These are phyloP conservation scores for Leptopilina myrica DNA, from an alignment of 2,888 invertebrate genomes.

Conservation along the genomic window DNA sequence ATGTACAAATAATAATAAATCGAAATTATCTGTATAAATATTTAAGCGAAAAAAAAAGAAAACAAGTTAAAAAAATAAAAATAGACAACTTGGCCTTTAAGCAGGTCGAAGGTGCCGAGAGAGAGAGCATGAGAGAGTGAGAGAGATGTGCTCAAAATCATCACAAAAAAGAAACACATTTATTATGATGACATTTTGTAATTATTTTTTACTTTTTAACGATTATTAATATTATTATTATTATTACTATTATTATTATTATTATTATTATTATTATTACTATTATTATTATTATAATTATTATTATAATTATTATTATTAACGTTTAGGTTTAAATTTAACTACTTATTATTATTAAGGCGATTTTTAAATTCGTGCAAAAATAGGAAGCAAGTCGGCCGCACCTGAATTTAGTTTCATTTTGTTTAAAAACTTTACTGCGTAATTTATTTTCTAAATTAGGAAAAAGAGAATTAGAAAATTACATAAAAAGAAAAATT, in stretches of 20 bases:
- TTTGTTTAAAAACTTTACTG: neutral
- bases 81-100: neutral
- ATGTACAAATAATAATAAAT: conserved; percentile 30
- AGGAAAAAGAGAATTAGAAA: too few relatives aligned
- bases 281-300: conserved; percentile 5
- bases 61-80: neutral
- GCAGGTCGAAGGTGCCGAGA: conserved; percentile 26
- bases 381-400: conserved; percentile 29
- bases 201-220: conserved; percentile 33
- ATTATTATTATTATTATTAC: neutral
- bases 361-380: conserved; percentile 14
- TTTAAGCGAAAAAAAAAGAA: neutral
- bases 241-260: conserved; percentile 1
- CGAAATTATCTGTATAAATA: conserved; percentile 31
- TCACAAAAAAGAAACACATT: neutral
- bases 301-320: neutral
- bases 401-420: conserved; percentile 2
- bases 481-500: too few relatives aligned
- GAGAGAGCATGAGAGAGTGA: neutral
- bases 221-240: conserved; percentile 15
- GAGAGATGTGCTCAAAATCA: neutral
- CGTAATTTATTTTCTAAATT: too few relatives aligned
- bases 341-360: neutral
- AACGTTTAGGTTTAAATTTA: neutral
- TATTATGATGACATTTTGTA: neutral